A percentile compares a stretch with the other conserved stretches of the same genome.
These are phyloP conservation scores for Bombus soroeensis DNA, from an alignment of 1,140 invertebrate genomes.

Conservation along the genomic window DNA sequence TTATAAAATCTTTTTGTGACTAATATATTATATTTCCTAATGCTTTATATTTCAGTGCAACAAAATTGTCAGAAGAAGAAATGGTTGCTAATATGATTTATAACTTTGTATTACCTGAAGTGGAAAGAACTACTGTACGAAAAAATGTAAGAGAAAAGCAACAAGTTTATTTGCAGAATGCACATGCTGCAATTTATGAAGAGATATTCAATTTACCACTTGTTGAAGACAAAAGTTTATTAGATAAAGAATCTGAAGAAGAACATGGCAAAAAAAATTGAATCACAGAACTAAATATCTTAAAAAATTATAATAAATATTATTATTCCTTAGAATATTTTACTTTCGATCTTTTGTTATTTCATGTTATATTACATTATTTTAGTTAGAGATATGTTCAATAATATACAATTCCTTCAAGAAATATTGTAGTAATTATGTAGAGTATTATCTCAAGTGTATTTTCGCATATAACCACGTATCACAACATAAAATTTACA, in stretches of 20 bases:
- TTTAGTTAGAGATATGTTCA: background rate
- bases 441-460: background rate
- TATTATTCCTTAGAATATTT: background rate
- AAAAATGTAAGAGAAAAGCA: conserved; percentile 72
- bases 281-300: background rate
- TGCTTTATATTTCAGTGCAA: conserved; percentile 61
- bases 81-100: conserved; percentile 85
- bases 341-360: background rate
- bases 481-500: background rate
- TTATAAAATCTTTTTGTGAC: background rate
- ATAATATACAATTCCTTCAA: too few relatives aligned
- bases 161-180: conserved; percentile 61
- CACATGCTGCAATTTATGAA: conserved; percentile 63
- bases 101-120: conserved; percentile 86
- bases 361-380: background rate
- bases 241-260: background rate
- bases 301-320: background rate
- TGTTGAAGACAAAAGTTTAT: background rate
- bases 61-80: conserved; percentile 83
- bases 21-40: background rate
- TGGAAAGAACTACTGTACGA: conserved; percentile 77
- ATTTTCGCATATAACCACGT: background rate
- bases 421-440: background rate
- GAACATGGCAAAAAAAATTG: background rate
- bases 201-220: conserved; percentile 56